Evolutionary conservation across 2,113 vertebrate species (phyloP).

Genomic region (Rhynchomys soricoides): DNA sequence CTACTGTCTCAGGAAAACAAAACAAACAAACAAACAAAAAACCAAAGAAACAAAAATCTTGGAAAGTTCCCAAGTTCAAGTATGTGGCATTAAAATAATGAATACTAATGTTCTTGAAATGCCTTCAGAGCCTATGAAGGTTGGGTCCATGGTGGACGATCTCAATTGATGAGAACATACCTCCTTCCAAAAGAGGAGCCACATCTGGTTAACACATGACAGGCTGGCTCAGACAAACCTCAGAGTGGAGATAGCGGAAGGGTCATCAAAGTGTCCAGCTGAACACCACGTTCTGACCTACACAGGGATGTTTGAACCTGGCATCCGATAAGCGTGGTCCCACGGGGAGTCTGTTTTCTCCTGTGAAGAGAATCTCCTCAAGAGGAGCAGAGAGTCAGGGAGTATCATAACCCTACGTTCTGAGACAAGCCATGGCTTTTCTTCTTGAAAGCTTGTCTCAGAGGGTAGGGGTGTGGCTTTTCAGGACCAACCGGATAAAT

Average conservation of each 20-base stretch:
- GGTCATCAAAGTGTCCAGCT: background rate
- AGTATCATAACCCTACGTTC: accelerated
- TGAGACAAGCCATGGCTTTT: background rate
- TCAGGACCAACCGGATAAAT: background rate
- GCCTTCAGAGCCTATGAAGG: background rate
- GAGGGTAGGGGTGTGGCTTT: background rate
- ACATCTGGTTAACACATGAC: accelerated
- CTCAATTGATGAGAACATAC: background rate
- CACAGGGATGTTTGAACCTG: background rate
- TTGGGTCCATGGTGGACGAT: background rate
- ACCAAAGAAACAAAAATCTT: background rate
- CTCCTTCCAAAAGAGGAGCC: background rate
- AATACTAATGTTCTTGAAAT: background rate
- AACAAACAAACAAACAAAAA: background rate
- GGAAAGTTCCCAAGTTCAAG: background rate
- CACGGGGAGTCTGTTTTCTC: too few relatives aligned
- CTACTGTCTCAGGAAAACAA: background rate
- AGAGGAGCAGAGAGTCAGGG: background rate
- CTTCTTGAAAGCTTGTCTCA: too few relatives aligned
- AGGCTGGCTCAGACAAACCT: background rate
- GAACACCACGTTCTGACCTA: background rate
- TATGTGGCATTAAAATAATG: background rate
- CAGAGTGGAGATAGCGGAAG: background rate
- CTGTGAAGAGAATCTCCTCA: background rate
- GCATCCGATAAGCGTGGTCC: background rate